Evolutionary conservation across 2,888 invertebrate species (phyloP), one percentile per base, ranked within the genome.

Genomic region (Odontomyia ornata): DNA sequence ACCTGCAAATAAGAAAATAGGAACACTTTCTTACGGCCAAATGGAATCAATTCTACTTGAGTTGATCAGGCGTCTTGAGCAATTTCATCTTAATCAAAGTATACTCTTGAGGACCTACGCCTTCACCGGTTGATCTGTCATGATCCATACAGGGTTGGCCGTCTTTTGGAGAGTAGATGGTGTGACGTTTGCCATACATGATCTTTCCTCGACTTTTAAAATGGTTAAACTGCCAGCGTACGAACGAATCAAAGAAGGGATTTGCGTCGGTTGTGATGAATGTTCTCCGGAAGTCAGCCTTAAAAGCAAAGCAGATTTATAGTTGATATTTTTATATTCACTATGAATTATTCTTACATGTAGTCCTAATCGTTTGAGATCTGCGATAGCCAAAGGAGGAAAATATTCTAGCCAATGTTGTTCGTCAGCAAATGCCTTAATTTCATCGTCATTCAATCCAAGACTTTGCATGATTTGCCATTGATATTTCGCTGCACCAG

Each of bases 61-160:
- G 86, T 84, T 90, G 90, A 69, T 82, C 80, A 0, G 86, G 85
- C 3, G 82, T 78, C 82, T 92, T 88, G 27, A 92, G 83, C 3
- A 97, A 87, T 86, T 93, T 92, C 92, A 99, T 93, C 88, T 99
- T 99, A 78, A 99, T 91, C 0, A 99, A 89, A 1, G 98, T 98
- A 84, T 99, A 99, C 86, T 99, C 99, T 86, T 98, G 98, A 0
- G 98, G 97, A 0, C 97, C 99, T 3, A 98, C 98, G 65, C 98
- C 99, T 88, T 99, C 99, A 0, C 99, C 99, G 1, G 92, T 89
- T 56, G 95, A 93, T 81, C 99, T 91, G 86, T 99, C 99, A 85
- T 99, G 99, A 86, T 99, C 99, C 99, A 99, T 99, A 85, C 99
- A 99, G 0, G 99, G 99, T 85, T 99, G 99, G 9, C 93, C 93